These are phyloP conservation scores for Meloidogyne exigua DNA, from an alignment of 1,140 invertebrate species.

Conservation along the genomic window DNA sequence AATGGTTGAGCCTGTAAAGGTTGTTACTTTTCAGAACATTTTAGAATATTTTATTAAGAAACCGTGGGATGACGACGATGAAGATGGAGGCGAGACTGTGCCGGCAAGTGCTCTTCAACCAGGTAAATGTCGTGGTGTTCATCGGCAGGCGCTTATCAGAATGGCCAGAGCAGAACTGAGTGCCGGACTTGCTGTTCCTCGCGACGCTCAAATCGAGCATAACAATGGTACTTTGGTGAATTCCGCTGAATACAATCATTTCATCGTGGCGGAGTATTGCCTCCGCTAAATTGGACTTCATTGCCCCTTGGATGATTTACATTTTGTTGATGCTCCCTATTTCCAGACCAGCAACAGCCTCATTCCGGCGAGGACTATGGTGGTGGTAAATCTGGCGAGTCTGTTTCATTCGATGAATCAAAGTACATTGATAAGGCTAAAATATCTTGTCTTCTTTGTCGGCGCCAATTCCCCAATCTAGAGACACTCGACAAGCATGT, in stretches of 20 bases:
- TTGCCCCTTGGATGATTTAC: constrained; percentile 15
- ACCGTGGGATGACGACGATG: constrained; percentile 55
- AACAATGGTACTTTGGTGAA: constrained; percentile 15
- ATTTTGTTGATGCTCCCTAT: constrained; percentile 29
- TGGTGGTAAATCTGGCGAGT: neutral
- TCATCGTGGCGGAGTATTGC: neutral
- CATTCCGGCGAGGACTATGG: neutral
- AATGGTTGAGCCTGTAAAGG: neutral
- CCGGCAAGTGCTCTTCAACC: constrained; percentile 50
- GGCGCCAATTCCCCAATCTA: constrained; percentile 83
- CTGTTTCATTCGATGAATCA: constrained; percentile 65
- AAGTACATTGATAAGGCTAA: constrained; percentile 81
- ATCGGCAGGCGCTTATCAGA: constrained; percentile 17
- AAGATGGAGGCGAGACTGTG: constrained; percentile 66
- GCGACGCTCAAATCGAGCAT: constrained; percentile 10
- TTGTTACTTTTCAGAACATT: neutral
- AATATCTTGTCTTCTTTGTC: constrained; percentile 89
- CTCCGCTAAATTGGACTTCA: constrained; percentile 14
- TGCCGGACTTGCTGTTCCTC: constrained; percentile 15
- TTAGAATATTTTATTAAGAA: constrained; percentile 24
- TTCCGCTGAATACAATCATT: constrained; percentile 1
- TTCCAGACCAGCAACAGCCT: constrained; percentile 30
- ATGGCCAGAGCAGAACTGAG: constrained; percentile 18
- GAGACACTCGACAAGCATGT: constrained; percentile 86
- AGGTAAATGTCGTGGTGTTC: constrained; percentile 30